Base-by-base conservation (phyloP, 1,140 invertebrate species). In the Papilio polytes region DNA sequence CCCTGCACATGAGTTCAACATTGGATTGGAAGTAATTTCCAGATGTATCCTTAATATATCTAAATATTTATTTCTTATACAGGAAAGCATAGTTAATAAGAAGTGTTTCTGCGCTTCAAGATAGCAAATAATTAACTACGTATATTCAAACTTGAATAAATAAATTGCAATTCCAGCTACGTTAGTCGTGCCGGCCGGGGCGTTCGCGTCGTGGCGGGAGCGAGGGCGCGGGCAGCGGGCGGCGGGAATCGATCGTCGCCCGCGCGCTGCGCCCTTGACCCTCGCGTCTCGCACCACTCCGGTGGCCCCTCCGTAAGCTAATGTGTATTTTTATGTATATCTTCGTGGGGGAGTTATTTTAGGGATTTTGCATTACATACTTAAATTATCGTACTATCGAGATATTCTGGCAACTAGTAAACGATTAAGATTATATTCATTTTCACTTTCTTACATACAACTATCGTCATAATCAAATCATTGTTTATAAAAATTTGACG, bases 191-290 rank as follows among this genome's bases (percentile, higher is more conserved):
- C 46, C 77, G 83, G 41, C 46, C 80, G 83, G 41, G 4, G 73
- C 41, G 44, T 31, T 70, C 31, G 31, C 9, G 46, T 26, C 15
- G 73, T 79, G 82, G 76, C 82, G 70, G 80, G 20, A 63, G 48
- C 15, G 66, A 74, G 76, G 56, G 80, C 12, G 46, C 53, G 76
- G 76, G 56, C 1, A 31, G 53, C 12, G 46, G 51, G 44, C 26
- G 66, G 46, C 72, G 79, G 80, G 80, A 74, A 88, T 90, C 88
- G 87, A 87, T 86, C 85, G 82, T 76, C 63, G 81, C 77, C 80
- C 78, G 79, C 84, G 83, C 82, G 78, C 81, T 79, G 18, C 87
- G 89, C 89, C 89, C 89, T 90, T 90, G 89, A 90, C 87, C 87
- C 84, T 87, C 85, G 85, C 80, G 76, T 80, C 41, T 26, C 74